These are phyloP conservation scores for Paradisaea rubra DNA, from an alignment of 2,113 vertebrate species.

Conservation along the genomic window DNA sequence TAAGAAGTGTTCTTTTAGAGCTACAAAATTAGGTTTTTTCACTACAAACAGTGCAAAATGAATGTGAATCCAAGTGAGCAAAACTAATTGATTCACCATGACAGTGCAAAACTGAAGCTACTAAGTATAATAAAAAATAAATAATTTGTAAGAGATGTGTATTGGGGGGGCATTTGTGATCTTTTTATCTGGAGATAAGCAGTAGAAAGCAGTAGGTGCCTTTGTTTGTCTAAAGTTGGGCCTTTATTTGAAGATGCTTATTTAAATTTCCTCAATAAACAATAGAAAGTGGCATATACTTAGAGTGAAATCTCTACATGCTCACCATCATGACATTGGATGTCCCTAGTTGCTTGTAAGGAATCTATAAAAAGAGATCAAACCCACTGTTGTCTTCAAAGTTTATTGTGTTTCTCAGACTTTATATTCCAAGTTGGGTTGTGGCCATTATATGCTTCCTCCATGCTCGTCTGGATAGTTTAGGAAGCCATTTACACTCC, in stretches of 20 bases:
- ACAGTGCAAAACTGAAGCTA: neutral
- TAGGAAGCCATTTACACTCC: neutral
- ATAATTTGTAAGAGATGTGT: neutral
- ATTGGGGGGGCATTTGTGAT: fast-evolving
- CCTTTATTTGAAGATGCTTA: neutral
- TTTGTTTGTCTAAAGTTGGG: neutral
- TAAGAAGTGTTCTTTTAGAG: neutral
- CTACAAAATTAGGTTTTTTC: neutral
- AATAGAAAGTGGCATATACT: neutral
- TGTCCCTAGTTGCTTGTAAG: neutral
- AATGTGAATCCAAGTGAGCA: neutral
- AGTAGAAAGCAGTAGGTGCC: neutral
- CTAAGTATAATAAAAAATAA: neutral
- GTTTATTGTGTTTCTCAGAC: neutral
- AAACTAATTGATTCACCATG: neutral
- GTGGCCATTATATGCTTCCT: neutral
- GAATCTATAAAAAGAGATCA: neutral
- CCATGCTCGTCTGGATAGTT: neutral
- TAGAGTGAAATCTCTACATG: neutral
- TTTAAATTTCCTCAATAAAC: neutral
- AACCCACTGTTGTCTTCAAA: neutral
- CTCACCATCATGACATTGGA: neutral
- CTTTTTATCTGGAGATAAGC: neutral
- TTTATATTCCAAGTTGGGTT: neutral
- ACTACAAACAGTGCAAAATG: neutral